Evolutionary conservation across 1,140 invertebrate species (phyloP), one percentile per base, ranked within the genome.

Genomic region (Acromyrmex heyeri): DNA sequence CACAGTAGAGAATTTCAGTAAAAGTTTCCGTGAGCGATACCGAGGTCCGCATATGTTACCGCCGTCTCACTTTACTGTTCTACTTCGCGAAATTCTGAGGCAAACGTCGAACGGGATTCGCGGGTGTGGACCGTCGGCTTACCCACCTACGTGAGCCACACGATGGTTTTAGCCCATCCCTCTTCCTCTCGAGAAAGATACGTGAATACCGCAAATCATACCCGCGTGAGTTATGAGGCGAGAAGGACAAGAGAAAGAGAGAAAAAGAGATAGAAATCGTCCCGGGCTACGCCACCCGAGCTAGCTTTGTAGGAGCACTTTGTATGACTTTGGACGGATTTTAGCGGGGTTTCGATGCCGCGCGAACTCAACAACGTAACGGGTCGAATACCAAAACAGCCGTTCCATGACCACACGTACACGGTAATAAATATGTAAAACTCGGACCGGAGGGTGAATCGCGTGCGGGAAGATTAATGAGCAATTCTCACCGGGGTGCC

Each of bases 151-250:
- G 75, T 81, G 64, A 79, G n/a, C 76, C 76, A 65, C 82, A 85
- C 59, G 53, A 78, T 5, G 53, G 53, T 79, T n/a, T n/a, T 34
- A 75, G 30, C 21, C 59, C 44, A 7, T 48, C 12, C 12, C 50
- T 34, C 79, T 53, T 30, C 59, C 7, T 61, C 18, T 2, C 21
- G 62, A 18, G 62, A 14, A 27, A 67, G 55, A 70, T 21, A 65
- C 57, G 86, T 77, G 55, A 85, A 87, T 85, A 55, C 81, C 48
- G 62, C 86, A 69, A 87, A 87, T 87, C 81, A 85, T 85, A 87
- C 61, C 10, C 72, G 2, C 38, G 10, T 38, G 24, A 18, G 34
- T 16, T 10, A 18, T 12, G 24, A 53, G 21, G 14, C 14, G 18
- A 69, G 30, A 44, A 21, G 59, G n/a, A 24, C 18, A 53, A 88